These are phyloP conservation scores for Dasyurus viverrinus DNA, from an alignment of 2,113 vertebrate species.

Conservation along the genomic window DNA sequence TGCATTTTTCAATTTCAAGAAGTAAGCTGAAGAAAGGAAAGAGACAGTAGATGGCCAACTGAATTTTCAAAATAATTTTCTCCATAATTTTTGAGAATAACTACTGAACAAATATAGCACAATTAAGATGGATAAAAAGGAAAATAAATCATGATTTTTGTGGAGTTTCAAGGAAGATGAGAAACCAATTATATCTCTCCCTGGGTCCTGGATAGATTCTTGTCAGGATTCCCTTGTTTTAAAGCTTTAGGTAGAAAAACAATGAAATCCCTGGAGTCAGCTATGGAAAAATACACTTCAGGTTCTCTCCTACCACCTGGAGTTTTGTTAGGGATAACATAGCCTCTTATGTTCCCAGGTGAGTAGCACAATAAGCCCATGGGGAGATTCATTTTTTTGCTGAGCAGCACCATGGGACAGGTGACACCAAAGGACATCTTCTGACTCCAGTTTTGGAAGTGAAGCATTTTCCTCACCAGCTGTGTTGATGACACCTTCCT, in stretches of 20 bases:
- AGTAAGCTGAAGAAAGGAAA: background rate
- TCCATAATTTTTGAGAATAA: conserved; percentile 14
- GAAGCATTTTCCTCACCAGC: conserved; percentile 9
- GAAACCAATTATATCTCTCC: background rate
- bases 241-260: conserved; percentile 1
- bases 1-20: background rate
- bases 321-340: conserved; percentile 47
- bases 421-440: conserved; percentile 33
- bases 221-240: conserved; percentile 49
- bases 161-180: conserved; percentile 2
- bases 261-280: conserved; percentile 56
- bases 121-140: background rate
- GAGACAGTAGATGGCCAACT: background rate
- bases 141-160: conserved; percentile 12
- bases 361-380: background rate
- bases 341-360: conserved; percentile 18
- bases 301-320: conserved; percentile 45
- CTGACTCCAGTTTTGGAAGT: conserved; percentile 14
- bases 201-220: background rate
- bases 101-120: conserved; percentile 16
- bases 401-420: background rate
- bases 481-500: conserved; percentile 44
- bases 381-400: conserved; percentile 50
- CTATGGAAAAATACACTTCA: conserved; percentile 4
- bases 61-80: conserved; percentile 1